A percentile compares a stretch with the other conserved stretches of the same genome.
Evolutionary conservation across 2,113 vertebrate genomes (phyloP).

Genomic region (Prionailurus viverrinus): DNA sequence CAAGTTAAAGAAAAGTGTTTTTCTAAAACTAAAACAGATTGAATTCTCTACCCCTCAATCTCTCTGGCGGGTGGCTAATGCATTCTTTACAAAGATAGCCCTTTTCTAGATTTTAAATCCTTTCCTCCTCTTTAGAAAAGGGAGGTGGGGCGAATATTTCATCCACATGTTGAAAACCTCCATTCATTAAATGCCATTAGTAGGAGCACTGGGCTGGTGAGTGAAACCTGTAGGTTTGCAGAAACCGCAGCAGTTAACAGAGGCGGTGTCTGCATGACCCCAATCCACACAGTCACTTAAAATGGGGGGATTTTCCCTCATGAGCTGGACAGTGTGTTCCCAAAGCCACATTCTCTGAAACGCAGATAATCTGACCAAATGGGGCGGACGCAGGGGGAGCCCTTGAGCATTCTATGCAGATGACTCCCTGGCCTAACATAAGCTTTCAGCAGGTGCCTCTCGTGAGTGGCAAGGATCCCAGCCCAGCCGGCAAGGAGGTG

Average conservation of each 20-base stretch:
- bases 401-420: neutral
- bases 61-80: neutral
- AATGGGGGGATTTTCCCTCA: neutral
- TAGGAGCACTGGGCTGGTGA: neutral
- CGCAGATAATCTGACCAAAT: neutral
- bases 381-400: neutral
- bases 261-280: neutral
- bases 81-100: neutral
- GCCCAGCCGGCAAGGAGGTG: neutral
- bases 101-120: conserved; percentile 35
- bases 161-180: neutral
- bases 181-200: neutral
- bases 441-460: neutral
- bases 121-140: neutral
- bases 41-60: conserved; percentile 30
- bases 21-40: conserved; percentile 52
- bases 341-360: neutral
- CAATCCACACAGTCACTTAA: neutral
- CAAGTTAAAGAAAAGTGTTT: conserved; percentile 20
- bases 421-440: neutral
- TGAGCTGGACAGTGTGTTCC: neutral
- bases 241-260: neutral
- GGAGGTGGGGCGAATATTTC: neutral
- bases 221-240: neutral
- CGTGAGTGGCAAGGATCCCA: neutral